Evolutionary conservation across 2,113 vertebrate genomes (phyloP), one percentile per base, ranked within the genome.

Genomic region (Phoxinus phoxinus): DNA sequence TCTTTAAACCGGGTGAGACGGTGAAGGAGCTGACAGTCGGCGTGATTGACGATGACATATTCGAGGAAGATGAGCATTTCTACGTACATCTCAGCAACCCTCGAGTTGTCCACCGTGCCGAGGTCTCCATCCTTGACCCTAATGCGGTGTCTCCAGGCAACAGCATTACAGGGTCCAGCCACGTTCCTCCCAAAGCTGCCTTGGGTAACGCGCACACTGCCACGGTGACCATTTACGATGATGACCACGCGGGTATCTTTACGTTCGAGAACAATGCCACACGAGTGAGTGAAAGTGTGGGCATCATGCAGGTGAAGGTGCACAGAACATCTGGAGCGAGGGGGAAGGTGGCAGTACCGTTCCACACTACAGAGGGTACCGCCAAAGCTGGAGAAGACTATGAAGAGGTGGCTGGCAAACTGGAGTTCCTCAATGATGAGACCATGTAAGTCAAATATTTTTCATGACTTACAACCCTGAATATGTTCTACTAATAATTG

Each of bases 21-120:
- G 92, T 94, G 0, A 96, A 95, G 89, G 95, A 96, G 86, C 90
- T 96, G 84, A 94, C 94, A 0, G 93, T 96, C 0, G 95, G 95
- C 0, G 96, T 96, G 4, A 96, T 96, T 1, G 96, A 96, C 10
- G 96, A 96, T 1, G 96, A 96, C 90, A 96, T 96, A 83, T 96
- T 96, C 3, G 96, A 96, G 82, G 96, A 96, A 86, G 96, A 96
- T 8, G 95, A 96, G 90, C 95, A 96, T 87, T 96, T 96, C 87
- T 95, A 96, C 4, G 94, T 96, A n/a, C 93, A 95, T 85, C 93
- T 96, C 37, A 96, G 94, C 83, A 96, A 96, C 84, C 95, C 95
- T 3, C 92, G 95, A 2, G 93, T 95, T 0, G 90, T 92, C 46
- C 93, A 95, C 84, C 92, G 91, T 46, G 93, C 94, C 0, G 93